Evolutionary conservation across 2,113 vertebrate genomes (phyloP).

Genomic region (Brachypteracias leptosomus): DNA sequence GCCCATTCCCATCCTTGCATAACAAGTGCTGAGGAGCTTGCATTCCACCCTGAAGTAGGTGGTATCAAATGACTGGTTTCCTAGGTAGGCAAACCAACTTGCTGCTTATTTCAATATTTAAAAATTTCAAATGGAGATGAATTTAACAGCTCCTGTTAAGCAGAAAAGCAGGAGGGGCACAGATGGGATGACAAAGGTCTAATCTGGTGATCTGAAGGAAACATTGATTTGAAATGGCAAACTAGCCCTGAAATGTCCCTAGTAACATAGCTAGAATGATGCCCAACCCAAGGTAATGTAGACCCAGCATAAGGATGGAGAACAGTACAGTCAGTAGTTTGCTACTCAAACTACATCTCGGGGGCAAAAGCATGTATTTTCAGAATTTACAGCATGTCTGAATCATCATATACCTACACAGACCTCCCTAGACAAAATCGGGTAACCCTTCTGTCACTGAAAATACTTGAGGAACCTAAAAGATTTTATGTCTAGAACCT

Average conservation of each 20-base stretch:
- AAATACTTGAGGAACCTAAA: neutral
- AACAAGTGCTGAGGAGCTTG: constrained; percentile 8
- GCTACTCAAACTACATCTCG: neutral
- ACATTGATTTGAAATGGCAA: neutral
- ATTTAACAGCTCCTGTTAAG: neutral
- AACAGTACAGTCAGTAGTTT: neutral
- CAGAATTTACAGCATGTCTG: neutral
- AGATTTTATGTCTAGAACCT: neutral
- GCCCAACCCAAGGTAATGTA: neutral
- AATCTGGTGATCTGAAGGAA: neutral
- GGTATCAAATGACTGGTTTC: constrained; percentile 19
- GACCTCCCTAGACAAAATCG: neutral
- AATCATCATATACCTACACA: neutral
- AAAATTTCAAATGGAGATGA: neutral
- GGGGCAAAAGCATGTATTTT: neutral
- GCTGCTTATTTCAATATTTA: neutral
- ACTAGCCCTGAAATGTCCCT: neutral
- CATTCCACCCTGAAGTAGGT: constrained; percentile 12
- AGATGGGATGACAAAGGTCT: neutral
- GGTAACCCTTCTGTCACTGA: neutral
- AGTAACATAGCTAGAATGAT: neutral
- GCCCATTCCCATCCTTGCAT: constrained; percentile 35
- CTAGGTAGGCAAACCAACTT: neutral
- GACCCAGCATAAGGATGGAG: neutral
- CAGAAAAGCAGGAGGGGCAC: neutral